A percentile compares a stretch with the other conserved stretches of the same genome.
Evolutionary conservation across 2,888 invertebrate species (phyloP).

Genomic region (Ellobium chinense): DNA sequence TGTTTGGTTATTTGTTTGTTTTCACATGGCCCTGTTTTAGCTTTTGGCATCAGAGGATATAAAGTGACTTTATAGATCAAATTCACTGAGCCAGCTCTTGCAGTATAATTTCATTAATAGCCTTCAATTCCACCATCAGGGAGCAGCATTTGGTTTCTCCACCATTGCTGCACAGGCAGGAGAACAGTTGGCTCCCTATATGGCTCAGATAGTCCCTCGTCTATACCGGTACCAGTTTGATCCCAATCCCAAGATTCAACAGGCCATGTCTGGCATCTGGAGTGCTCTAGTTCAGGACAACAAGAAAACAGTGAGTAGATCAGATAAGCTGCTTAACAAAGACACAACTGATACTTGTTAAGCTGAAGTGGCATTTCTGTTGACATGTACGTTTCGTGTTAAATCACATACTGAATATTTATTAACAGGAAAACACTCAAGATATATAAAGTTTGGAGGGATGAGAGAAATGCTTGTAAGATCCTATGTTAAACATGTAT

Average conservation of each 20-base stretch:
- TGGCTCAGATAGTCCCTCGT: slow-evolving; percentile 92
- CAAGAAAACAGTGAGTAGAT: slow-evolving; percentile 86
- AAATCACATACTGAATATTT: too few relatives aligned
- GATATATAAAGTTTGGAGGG: too few relatives aligned
- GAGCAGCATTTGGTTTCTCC: slow-evolving; percentile 95
- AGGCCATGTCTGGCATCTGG: slow-evolving; percentile 97
- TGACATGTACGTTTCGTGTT: background rate
- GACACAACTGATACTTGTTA: background rate
- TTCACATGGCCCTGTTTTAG: background rate
- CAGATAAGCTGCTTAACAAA: background rate
- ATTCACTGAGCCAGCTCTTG: too few relatives aligned
- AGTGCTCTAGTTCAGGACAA: slow-evolving; percentile 91
- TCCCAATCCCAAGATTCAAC: slow-evolving; percentile 93
- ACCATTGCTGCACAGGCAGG: slow-evolving; percentile 91
- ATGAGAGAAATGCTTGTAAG: too few relatives aligned
- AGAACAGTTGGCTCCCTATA: slow-evolving; percentile 88
- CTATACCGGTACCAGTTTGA: slow-evolving; percentile 94
- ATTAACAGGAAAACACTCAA: too few relatives aligned
- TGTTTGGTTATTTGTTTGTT: background rate
- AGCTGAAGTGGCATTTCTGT: background rate
- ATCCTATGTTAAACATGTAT: too few relatives aligned
- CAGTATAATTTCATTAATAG: background rate
- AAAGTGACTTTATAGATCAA: background rate
- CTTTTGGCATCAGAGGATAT: background rate
- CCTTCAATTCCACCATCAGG: slow-evolving; percentile 78